Evolutionary conservation across 2,113 vertebrate species (phyloP).

Genomic region (Clarias macrocephalus): DNA sequence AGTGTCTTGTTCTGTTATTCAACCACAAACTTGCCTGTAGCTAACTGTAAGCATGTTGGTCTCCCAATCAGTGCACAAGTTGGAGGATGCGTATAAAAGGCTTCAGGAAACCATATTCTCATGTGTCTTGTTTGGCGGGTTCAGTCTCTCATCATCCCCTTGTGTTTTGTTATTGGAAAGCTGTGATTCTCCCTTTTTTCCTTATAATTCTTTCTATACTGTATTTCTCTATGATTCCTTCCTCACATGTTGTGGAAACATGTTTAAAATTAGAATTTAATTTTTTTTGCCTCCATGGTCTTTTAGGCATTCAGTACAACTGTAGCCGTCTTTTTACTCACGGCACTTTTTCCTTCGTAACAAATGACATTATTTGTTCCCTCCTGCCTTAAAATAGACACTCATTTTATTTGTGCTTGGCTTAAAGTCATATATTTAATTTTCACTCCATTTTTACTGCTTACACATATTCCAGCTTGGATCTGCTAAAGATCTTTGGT

Average conservation of each 20-base stretch:
- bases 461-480: neutral
- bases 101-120: neutral
- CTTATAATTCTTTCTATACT: neutral
- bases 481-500: conserved; percentile 6
- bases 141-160: conserved; percentile 13
- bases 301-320: neutral
- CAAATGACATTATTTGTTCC: neutral
- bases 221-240: conserved; percentile 16
- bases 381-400: neutral
- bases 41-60: neutral
- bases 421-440: neutral
- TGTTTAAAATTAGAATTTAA: neutral
- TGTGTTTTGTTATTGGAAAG: conserved; percentile 34
- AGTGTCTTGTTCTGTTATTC: neutral
- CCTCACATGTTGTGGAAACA: neutral
- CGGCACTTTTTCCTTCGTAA: neutral
- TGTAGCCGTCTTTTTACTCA: neutral
- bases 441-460: neutral
- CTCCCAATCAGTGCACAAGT: neutral
- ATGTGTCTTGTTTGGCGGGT: neutral
- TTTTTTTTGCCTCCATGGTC: neutral
- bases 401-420: conserved; percentile 7
- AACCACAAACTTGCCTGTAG: neutral
- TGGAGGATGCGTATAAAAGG: neutral
- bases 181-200: conserved; percentile 25